phyloP scores from a whole-genome alignment of 2,797 vertebrate species.

The Cirrhinus mrigala region DNA sequence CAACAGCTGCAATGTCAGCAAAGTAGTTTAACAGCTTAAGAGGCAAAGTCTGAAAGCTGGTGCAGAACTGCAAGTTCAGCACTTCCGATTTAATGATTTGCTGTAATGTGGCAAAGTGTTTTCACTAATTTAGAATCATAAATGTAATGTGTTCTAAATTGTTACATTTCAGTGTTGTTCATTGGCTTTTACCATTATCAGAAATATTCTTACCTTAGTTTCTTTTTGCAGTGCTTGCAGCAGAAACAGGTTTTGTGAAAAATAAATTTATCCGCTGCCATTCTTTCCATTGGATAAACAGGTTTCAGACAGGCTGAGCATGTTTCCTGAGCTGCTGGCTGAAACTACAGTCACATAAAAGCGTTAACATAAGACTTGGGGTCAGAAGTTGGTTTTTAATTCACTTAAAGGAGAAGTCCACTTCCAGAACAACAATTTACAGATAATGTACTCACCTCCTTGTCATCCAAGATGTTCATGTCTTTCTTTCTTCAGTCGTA shows the following conservation, averaged over 20 bases:
- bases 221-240: conserved; percentile 84
- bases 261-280: conserved; percentile 76
- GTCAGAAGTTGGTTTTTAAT: neutral
- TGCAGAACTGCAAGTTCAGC: conserved; percentile 19
- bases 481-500: too few relatives aligned
- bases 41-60: conserved; percentile 32
- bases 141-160: neutral
- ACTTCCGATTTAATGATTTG: conserved; percentile 5
- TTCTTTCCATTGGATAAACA: conserved; percentile 82
- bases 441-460: too few relatives aligned
- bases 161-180: neutral
- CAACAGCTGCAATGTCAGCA: conserved; percentile 13
- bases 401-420: neutral
- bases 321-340: conserved; percentile 72
- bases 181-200: neutral
- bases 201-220: conserved; percentile 80
- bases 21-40: neutral
- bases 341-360: conserved; percentile 73
- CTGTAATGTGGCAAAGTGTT: conserved; percentile 1
- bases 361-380: neutral
- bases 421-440: too few relatives aligned
- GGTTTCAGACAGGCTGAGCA: conserved; percentile 82
- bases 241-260: conserved; percentile 86
- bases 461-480: too few relatives aligned
- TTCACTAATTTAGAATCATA: neutral